These are phyloP conservation scores for Papilio elwesi DNA, from an alignment of 2,888 invertebrate species.

Conservation along the genomic window DNA sequence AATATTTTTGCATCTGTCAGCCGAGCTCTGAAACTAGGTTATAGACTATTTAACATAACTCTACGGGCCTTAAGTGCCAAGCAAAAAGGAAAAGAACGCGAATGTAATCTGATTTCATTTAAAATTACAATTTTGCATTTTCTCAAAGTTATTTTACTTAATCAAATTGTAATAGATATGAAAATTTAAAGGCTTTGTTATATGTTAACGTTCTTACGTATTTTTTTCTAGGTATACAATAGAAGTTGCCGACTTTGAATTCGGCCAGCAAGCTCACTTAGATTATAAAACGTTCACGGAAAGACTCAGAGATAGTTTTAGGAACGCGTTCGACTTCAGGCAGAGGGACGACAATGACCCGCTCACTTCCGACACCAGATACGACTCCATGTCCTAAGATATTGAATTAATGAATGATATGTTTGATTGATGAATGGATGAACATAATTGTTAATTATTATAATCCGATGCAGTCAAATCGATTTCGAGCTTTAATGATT, in stretches of 20 bases:
- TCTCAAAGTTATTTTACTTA: too few relatives aligned
- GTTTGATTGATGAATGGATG: conserved; percentile 1
- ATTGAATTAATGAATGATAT: conserved; percentile 16
- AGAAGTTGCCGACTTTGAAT: conserved; percentile 96
- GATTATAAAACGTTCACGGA: conserved; percentile 95
- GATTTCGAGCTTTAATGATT: conserved; percentile 30
- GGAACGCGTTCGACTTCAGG: conserved; percentile 71
- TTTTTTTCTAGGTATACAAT: conserved; percentile 86
- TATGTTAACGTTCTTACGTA: conserved; percentile 9
- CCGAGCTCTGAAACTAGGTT: too few relatives aligned
- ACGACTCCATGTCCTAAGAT: conserved; percentile 84
- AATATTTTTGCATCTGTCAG: not conserved
- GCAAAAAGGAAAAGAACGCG: not conserved
- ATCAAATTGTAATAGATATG: not conserved
- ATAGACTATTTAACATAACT: too few relatives aligned
- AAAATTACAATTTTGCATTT: not conserved
- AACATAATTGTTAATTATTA: not conserved
- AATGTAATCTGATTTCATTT: not conserved
- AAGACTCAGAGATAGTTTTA: conserved; percentile 90
- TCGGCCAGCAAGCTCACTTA: conserved; percentile 91
- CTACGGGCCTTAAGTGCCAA: too few relatives aligned
- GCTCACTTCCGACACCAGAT: conserved; percentile 73
- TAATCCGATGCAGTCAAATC: conserved; percentile 26
- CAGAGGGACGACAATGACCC: conserved; percentile 70
- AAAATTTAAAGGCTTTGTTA: not conserved